phyloP scores from a whole-genome alignment of 2,797 vertebrate species.

The Masticophis lateralis region DNA sequence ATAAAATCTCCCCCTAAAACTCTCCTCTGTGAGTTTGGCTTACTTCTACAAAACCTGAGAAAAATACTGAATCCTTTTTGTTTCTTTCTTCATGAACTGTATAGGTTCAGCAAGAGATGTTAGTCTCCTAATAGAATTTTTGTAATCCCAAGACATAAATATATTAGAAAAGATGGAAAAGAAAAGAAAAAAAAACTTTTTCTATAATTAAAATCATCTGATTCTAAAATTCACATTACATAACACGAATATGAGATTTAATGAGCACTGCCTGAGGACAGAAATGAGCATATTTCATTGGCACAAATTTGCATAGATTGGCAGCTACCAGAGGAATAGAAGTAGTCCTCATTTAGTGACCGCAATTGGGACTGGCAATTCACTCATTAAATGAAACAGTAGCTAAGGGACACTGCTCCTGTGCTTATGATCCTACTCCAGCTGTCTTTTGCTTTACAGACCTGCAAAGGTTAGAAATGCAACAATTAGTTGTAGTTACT shows the following conservation, averaged over 20 bases:
- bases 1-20: not conserved
- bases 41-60: slow-evolving; percentile 23
- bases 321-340: not conserved
- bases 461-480: not conserved
- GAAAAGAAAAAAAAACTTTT: not conserved
- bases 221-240: not conserved
- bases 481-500: not conserved
- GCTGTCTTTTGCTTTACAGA: not conserved
- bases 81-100: slow-evolving; percentile 33
- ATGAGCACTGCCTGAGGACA: not conserved
- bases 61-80: slow-evolving; percentile 25
- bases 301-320: not conserved
- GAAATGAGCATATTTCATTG: not conserved
- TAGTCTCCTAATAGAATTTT: slow-evolving; percentile 6
- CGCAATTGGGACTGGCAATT: not conserved
- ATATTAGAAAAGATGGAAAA: slow-evolving; percentile 19
- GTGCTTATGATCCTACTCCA: not conserved
- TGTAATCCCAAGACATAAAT: slow-evolving; percentile 28
- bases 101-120: slow-evolving; percentile 19
- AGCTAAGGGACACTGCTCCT: not conserved
- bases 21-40: slow-evolving; percentile 20
- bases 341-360: not conserved
- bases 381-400: not conserved
- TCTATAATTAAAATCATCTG: not conserved
- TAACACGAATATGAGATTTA: not conserved